Evolutionary conservation across 2,888 invertebrate species (phyloP), one percentile per base, ranked within the genome.

Genomic region (Drosophila lutescens): DNA sequence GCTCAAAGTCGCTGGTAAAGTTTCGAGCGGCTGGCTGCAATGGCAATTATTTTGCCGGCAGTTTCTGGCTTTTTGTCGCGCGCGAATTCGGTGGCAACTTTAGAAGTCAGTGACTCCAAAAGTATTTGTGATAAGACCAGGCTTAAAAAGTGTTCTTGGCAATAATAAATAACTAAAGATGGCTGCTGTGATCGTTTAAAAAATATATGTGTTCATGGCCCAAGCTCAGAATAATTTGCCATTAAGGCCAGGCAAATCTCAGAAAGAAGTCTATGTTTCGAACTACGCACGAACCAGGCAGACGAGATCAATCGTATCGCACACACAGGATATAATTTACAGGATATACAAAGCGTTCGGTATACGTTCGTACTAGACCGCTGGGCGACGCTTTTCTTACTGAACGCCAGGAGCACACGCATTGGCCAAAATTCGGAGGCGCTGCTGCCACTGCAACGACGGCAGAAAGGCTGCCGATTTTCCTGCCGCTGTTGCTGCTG

Each of bases 351-450:
- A 91, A 90, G 90, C 90, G 90, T 91, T 90, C 92, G 82, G 85
- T 85, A 82, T 87, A 82, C 70, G 68, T 79, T 85, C 87, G 92
- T 92, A 91, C 92, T 91, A 92, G 91, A 92, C 92, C 92, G 92
- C 91, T 91, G 91, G 91, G 92, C 92, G 92, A 92, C 92, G 92
- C 91, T 92, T 92, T 92, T 92, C 91, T 92, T 91, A 92, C 92
- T 92, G 91, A 92, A 92, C 84, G 84, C 50, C 88, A 78, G 86
- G 80, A 83, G 76, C 72, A 76, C 81, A 89, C 83, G 86, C 89
- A 86, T 88, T 89, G 86, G 86, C 83, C 80, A 79, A 83, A 76
- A 76, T 79, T 77, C 78, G 77, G 72, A 74, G 67, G 71, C 79
- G 80, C 81, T 79, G 76, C 66, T 57, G 74, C 54, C 74, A 69